A percentile compares a stretch with the other conserved stretches of the same genome.
phyloP scores from a whole-genome alignment of 2,888 invertebrate genomes.

The Crossocerus cetratus region DNA sequence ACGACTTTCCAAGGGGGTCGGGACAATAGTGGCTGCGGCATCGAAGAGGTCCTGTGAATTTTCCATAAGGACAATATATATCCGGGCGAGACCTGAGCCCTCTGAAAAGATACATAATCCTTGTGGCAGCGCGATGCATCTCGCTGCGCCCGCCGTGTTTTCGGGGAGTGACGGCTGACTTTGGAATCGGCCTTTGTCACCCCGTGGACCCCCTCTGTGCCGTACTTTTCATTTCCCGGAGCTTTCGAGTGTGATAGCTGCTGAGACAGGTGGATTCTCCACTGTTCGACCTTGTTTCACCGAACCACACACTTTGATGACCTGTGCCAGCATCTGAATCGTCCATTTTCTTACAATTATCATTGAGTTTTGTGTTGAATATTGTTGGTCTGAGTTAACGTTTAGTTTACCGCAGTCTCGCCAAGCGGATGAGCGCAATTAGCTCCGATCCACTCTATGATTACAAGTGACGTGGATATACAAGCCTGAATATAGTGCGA shows the following conservation, averaged over 20 bases:
- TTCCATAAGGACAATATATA: slow-evolving; percentile 32
- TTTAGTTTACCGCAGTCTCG: too few relatives aligned
- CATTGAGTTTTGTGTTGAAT: too few relatives aligned
- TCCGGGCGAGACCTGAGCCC: background rate
- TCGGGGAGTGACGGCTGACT: slow-evolving; percentile 19
- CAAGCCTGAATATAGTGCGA: too few relatives aligned
- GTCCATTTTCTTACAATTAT: too few relatives aligned
- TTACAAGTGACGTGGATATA: too few relatives aligned
- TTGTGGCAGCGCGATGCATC: slow-evolving; percentile 18
- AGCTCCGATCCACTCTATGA: too few relatives aligned
- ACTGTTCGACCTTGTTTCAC: too few relatives aligned
- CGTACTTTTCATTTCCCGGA: background rate
- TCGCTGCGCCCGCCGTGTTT: slow-evolving; percentile 25
- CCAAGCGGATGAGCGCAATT: too few relatives aligned
- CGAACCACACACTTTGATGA: too few relatives aligned
- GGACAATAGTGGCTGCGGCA: slow-evolving; percentile 23
- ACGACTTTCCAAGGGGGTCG: slow-evolving; percentile 41
- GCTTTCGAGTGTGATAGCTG: background rate
- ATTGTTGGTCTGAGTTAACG: too few relatives aligned
- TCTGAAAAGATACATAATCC: slow-evolving; percentile 35
- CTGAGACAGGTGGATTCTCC: slow-evolving; percentile 20
- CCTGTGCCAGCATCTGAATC: too few relatives aligned
- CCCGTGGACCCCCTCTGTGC: background rate
- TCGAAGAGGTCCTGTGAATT: slow-evolving; percentile 28
- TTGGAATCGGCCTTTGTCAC: slow-evolving; percentile 19